Evolutionary conservation across 1,140 invertebrate genomes (phyloP), one percentile per base, ranked within the genome.

Genomic region (Holcopasites calliopsidis): DNA sequence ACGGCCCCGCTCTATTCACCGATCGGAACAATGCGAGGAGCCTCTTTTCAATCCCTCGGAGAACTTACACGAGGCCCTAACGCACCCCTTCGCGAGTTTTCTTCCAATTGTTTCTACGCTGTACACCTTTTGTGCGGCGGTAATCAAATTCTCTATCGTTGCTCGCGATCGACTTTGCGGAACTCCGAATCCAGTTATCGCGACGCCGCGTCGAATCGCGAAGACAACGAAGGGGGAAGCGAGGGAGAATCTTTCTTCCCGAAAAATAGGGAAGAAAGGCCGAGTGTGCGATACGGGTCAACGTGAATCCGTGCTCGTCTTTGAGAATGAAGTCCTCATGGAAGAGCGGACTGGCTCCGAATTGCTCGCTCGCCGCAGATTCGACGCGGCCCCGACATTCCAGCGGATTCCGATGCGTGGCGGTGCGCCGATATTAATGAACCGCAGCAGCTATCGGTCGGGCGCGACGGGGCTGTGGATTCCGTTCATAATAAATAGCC

Each of bases 161-260:
- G 76, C 76, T 44, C 73, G 52, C 77, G 80, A 84, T 84, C 77
- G 77, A 84, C 81, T 84, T 84, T 80, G 81, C 77, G 80, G 83
- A 84, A 84, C 82, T 84, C 81, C n/a, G 74, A 83, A 84, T 84
- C 82, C 80, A 83, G 83, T 84, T 84, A 84, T 81, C 70, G 50
- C 70, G 50, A 66, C 50, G 69, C 50, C 33, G 64, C 80, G 77
- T 83, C 83, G 81, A 80, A 77, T 79, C 69, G 55, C 64, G 69
- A n/a, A n/a, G 42, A 83, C 80, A 80, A 83, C 77, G 23, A 60
- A 68, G 38, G 21, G n/a, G n/a, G 31, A 50, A 64, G 35, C 57
- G 64, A 52, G 74, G 58, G 68, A 64, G 33, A 77, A 54, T 74
- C 71, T 78, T 78, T 78, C 68, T 60, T 60, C 57, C 70, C 33